Conservation (phyloP, 2,113 vertebrate species). For the Cisticola juncidis region DNA sequence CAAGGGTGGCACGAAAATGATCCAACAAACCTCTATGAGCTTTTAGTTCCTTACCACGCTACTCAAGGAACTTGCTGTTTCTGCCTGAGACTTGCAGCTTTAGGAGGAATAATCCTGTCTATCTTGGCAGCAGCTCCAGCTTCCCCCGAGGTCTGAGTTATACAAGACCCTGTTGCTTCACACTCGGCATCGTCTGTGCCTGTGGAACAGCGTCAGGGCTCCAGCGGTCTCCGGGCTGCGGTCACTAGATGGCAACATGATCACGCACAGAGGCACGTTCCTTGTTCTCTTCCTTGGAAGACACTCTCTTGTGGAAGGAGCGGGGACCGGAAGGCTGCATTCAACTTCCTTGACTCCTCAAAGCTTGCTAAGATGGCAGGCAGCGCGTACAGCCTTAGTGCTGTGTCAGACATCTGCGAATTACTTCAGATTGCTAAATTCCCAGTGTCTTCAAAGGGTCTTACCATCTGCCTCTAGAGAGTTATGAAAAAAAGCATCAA, state of each 20-base stretch:
- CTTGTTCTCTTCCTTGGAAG: neutral
- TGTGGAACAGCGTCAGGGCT: neutral
- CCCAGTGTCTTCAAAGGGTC: neutral
- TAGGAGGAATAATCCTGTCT: neutral
- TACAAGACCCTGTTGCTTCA: neutral
- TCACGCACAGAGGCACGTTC: neutral
- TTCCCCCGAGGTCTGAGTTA: neutral
- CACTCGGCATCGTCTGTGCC: neutral
- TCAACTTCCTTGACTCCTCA: neutral
- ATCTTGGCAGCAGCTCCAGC: neutral
- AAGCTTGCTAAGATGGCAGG: conserved; percentile 15
- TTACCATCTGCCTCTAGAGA: neutral
- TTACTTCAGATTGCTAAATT: neutral
- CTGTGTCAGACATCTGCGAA: neutral
- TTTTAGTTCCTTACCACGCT: neutral
- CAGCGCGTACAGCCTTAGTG: neutral
- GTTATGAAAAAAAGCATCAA: neutral
- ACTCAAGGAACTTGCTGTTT: neutral
- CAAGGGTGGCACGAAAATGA: neutral
- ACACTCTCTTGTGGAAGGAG: neutral
- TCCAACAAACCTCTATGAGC: neutral
- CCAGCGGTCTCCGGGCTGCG: neutral
- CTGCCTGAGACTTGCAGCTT: neutral
- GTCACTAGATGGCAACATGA: conserved; percentile 67
- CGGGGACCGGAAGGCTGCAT: neutral